Evolutionary conservation across 1,140 invertebrate genomes (phyloP), one percentile per base, ranked within the genome.

Genomic region (Philopotamus ludificatus): DNA sequence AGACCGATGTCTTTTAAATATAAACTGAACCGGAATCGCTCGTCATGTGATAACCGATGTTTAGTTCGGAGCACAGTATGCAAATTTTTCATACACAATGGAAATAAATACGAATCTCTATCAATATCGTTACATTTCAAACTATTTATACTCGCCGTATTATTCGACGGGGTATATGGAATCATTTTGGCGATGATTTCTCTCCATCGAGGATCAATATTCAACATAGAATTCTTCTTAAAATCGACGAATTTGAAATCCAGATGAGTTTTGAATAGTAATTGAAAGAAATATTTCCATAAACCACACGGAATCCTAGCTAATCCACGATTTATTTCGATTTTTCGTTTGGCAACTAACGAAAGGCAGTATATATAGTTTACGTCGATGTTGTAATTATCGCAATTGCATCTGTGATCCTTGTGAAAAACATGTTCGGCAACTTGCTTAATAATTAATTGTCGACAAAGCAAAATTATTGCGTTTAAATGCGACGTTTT

Each of bases 1-100:
- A 89, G 82, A 0, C 87, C 87, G 70, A 86, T 83, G 71, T 88
- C 87, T 81, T 89, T 90, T 16, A 89, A 72, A 75, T 86, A 90
- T 3, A 89, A 74, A 61, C 85, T 88, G 65, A 86, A 87, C 68
- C 85, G 81, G 66, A 89, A 85, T 72, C 90, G 80, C 34, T 89
- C 88, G 67, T 86, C 80, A 73, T 93, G 89, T 55, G 83, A 83
- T 23, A 93, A 74, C 74, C 92, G 86, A 74, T 93, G 90, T 61
- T 83, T 85, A 28, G 76, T 79, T 47, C 82, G 71, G 34, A 92
- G 71, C 47, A 76, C 70, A n/a, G 78, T 72, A 72, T 91, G 88
- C 47, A 92, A 76, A 72, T 88, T 84, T 65, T 83, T 77, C 89
- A 92, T 92, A 74, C 90, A 93, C 0, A 85, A 83, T 16, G 91